phyloP scores from a whole-genome alignment of 2,888 invertebrate genomes.

The Nephrotoma appendiculata region DNA sequence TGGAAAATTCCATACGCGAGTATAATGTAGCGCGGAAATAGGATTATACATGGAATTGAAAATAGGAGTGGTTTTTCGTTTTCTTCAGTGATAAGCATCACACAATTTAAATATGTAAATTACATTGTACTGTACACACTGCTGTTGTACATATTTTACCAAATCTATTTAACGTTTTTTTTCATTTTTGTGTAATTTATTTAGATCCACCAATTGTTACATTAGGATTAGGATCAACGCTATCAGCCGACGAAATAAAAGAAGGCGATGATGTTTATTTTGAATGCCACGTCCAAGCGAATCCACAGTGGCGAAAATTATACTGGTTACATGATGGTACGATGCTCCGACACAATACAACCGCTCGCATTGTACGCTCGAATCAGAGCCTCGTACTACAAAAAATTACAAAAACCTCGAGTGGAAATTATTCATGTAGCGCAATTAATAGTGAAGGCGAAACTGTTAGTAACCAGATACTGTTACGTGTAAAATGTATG shows the following conservation, averaged over 20 bases:
- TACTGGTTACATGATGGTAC: slow-evolving; percentile 73
- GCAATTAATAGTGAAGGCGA: slow-evolving; percentile 68
- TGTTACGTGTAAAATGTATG: slow-evolving; percentile 69
- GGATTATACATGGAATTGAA: neutral
- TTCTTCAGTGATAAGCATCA: neutral
- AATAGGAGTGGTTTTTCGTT: neutral
- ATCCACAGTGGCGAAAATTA: slow-evolving; percentile 70
- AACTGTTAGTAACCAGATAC: slow-evolving; percentile 62
- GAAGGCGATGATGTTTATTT: slow-evolving; percentile 88
- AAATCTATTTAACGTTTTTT: neutral
- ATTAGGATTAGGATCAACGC: slow-evolving; percentile 65
- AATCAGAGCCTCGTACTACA: slow-evolving; percentile 76
- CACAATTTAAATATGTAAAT: neutral
- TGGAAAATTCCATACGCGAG: neutral
- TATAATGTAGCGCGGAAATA: neutral
- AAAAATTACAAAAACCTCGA: slow-evolving; percentile 61
- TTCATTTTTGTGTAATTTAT: slow-evolving; percentile 21
- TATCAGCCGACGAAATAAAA: slow-evolving; percentile 77
- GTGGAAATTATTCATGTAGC: slow-evolving; percentile 66
- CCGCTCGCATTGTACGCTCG: slow-evolving; percentile 66
- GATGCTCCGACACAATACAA: slow-evolving; percentile 59
- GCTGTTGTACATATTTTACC: neutral
- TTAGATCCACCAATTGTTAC: slow-evolving; percentile 76
- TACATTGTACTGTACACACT: neutral
- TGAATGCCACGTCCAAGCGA: slow-evolving; percentile 81